phyloP scores from a whole-genome alignment of 2,113 vertebrate species.

The Dicentrarchus labrax region DNA sequence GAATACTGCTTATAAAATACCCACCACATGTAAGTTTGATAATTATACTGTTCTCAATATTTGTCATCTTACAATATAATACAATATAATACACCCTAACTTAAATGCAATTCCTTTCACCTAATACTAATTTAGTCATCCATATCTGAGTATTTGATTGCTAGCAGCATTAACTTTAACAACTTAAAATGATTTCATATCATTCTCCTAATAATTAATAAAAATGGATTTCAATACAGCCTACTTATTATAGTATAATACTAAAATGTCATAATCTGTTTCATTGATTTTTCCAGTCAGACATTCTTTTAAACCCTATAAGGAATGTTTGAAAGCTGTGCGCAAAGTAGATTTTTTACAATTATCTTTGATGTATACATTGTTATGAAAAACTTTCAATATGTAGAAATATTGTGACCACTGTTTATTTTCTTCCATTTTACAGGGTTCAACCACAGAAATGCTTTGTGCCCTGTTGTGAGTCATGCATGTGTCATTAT shows the following conservation, averaged over 20 bases:
- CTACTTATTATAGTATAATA: not conserved
- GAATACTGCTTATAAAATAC: too few species aligned
- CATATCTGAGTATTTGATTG: too few species aligned
- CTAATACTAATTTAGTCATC: not conserved
- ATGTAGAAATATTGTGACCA: too few species aligned
- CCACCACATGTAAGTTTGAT: not conserved
- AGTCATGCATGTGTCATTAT: not conserved
- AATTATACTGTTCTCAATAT: not conserved
- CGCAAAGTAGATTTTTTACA: not conserved
- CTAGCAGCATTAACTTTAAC: too few species aligned
- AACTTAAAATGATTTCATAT: too few species aligned
- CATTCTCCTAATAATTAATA: too few species aligned
- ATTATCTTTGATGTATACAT: not conserved
- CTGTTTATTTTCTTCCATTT: not conserved
- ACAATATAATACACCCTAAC: not conserved
- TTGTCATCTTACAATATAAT: not conserved
- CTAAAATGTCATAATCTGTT: not conserved
- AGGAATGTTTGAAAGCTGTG: not conserved
- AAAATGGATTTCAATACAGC: not conserved
- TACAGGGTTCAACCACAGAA: not conserved
- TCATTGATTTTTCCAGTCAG: not conserved
- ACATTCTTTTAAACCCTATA: not conserved
- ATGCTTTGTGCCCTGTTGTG: not conserved
- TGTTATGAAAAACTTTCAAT: not conserved
- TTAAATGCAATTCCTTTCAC: not conserved